Evolutionary conservation across 2,113 vertebrate genomes (phyloP), one percentile per base, ranked within the genome.

Genomic region (Helogale parvula): DNA sequence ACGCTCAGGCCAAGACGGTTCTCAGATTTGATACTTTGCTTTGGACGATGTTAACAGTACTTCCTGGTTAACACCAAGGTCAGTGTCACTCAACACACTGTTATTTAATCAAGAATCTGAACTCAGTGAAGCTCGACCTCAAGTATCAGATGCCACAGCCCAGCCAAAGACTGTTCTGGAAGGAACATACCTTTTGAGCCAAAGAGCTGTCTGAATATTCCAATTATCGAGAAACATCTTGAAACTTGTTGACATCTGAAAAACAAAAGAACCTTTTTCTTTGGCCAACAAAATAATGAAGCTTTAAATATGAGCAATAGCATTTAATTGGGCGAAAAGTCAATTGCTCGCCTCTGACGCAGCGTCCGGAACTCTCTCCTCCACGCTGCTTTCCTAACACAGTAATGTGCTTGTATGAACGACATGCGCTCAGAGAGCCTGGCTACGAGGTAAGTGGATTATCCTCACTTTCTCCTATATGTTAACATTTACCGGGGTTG

Each of bases 211-310:
- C 98, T 99, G 99, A 97, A 99, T 99, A 98, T 99, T 99, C 99
- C 99, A 99, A 90, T 99, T 99, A 98, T 99, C 99, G 66, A 99
- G 98, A 98, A 99, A 99, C 98, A 99, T 99, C 99, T 99, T 99
- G 98, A 99, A 99, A 98, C 99, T 99, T 96, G 99, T 99, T 83
- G 99, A 99, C 98, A 99, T 99, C 99, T 99, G 98, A 79, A 98
- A 99, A 93, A 60, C 11, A 97, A 97, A 88, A 68, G 86, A 96
- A 94, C 0, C 2, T 85, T 96, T 96, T 95, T 69, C 97, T 94
- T 76, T 0, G 0, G 72, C 82, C 60, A 45, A 90, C 10, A 81
- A 84, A 88, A 84, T 23, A 45, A 79, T 12, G 54, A 76, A 17
- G 72, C 65, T 52, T 60, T 80, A 63, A 16, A 17, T 1, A 38